Evolutionary conservation across 2,113 vertebrate species (phyloP), one percentile per base, ranked within the genome.

Genomic region (Tetraodon nigroviridis): DNA sequence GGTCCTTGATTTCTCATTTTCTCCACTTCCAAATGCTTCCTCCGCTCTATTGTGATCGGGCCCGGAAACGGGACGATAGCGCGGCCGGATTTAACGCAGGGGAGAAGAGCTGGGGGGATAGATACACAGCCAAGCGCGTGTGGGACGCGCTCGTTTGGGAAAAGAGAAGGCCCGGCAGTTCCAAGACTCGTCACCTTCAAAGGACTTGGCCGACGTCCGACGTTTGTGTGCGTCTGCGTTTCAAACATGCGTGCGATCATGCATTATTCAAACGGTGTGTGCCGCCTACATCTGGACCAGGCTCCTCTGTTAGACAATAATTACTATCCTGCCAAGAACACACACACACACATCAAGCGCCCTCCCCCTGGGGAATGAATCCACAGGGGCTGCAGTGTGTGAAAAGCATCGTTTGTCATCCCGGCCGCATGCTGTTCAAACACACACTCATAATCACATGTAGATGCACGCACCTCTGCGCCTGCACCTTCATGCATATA

Each of bases 221-320:
- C 70, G 12, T 52, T 47, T 53, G 21, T 66, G 52, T 63, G 54
- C 21, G 69, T 27, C 12, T 14, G 24, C 40, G 51, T 47, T 47
- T 20, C 45, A 60, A 64, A 27, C 19, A 55, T 60, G 68, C 47
- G 66, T 32, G 48, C 59, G 61, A 41, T 27, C 5, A 76, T 83
- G 59, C 73, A 81, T 82, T 71, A 80, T 78, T 75, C 69, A 71
- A 27, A 51, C n/a, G 52, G 51, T 44, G 41, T 2, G 2, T 75
- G 68, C 51, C 14, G 6, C 67, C 47, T 71, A 71, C 82, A 82
- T 78, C 79, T 82, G 59, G 63, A 65, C 32, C 5, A 51, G 8
- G 15, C 63, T 52, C 56, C 29, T 79, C 62, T 69, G 68, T 66
- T 57, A 48, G 51, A 73, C 62, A 71, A 72, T 69, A 62, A 74